Base-by-base conservation (phyloP, 2,113 vertebrate genomes). In the Pterocles orientalis region DNA sequence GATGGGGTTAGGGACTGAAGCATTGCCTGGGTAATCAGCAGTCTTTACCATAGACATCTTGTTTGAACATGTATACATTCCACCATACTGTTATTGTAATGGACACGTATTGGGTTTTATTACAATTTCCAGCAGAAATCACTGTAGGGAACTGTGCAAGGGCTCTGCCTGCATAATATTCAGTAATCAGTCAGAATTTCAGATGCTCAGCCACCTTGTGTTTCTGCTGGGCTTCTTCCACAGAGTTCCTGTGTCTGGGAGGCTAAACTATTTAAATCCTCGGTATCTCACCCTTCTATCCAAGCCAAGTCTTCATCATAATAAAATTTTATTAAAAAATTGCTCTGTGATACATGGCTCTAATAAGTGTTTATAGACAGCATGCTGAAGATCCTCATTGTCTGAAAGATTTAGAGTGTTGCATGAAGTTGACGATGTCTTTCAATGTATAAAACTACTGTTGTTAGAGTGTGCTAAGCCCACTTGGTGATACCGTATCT, bases 171-270 rank as follows among this genome's bases (percentile, higher is more conserved):
- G 77, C 33, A 16, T 86, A 84, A 78, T 29, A 28, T 58, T 62
- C 43, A 45, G 68, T 60, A 28, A 90, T 86, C 88, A 57, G 75
- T 82, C 56, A 78, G 76, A 71, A 81, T 69, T 93, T 94, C 57
- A 80, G 73, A 69, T 86, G 64, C 85, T 88, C 36, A 65, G 45
- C 15, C 7, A 50, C 57, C 23, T 29, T 56, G 92, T 66, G n/a
- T 77, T 93, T 93, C 72, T 94, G 33, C 80, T 60, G 80, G 60
- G 64, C 64, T 83, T 92, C 86, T 94, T 88, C 80, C 71, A 56
- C 47, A 50, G 47, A 47, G 56, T 65, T 96, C 28, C 61, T 23
- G 7, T 77, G n/a, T 75, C 43, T 81, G 51, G 68, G 60, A 84
- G 39, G n/a, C 31, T 77, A 36, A 92, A 86, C 23, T 72, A 2